Base-by-base conservation (phyloP, 2,888 invertebrate species). In the Rhingia rostrata region DNA sequence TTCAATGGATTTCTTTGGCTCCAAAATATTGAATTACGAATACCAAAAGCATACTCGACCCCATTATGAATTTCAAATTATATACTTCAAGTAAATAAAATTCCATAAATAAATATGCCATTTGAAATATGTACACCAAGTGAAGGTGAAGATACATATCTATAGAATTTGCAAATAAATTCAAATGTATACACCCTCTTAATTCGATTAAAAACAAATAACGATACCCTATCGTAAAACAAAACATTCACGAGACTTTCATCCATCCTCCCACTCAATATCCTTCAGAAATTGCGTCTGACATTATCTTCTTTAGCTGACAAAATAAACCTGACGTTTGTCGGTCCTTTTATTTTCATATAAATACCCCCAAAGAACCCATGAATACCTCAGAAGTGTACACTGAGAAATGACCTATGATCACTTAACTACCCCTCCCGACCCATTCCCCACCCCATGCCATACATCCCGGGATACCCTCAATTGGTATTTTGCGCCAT, bases 361-460 rank as follows among this genome's bases (percentile, higher is more conserved):
- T 22, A 22, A 22, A 47, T 66, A 7, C 53, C 22, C 37, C 53
- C 35, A 10, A 58, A 4, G 64, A 53, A 61, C 53, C 60, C 67
- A 75, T 81, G 75, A 81, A 75, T 75, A 69, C 58, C 75, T 58
- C 43, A 56, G 54, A 51, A 56, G 22, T 2, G 22, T 63, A 37
- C 60, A 74, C 79, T 84, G 83, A 84, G 79, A 84, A 84, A 84
- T 79, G 83, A 84, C 83, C 79, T 79, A 79, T 84, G 83, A 84
- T 84, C 79, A 69, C 74, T 84, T 84, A 64, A 64, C 73, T 64
- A 58, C 49, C 58, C 72, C 51, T 33, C 10, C 6, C 1, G 6
- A 30, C 35, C 32, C 0, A n/a, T 10, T 22, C 14, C 35, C 6
- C 1, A 6, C 37, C 35, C 32, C 0, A 14, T 12, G 22, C 14